Evolutionary conservation across 2,888 invertebrate genomes (phyloP), one percentile per base, ranked within the genome.

Genomic region (Adelognathus sp.): DNA sequence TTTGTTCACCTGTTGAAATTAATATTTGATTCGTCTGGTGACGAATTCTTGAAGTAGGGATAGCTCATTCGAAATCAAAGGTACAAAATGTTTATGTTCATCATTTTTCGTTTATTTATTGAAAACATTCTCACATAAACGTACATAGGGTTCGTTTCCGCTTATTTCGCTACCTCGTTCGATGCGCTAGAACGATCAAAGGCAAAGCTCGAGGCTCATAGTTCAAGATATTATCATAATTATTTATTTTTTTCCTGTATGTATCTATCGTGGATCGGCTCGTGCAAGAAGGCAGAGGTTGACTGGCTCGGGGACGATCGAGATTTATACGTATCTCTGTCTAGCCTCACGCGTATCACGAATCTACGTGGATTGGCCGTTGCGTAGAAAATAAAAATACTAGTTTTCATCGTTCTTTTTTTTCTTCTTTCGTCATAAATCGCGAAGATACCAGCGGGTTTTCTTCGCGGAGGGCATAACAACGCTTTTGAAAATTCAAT

Each of bases 81-180:
- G 0, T 39, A 39, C 44, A 39, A 21, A 16, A 24, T 46, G 54
- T 70, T 18, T 72, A 66, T 64, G 66, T 56, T 54, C 29, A 67
- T 73, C 52, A 61, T n/a, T n/a, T n/a, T 73, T 75, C 29, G 16
- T 80, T 81, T 79, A 81, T 79, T 79, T 79, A 73, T 58, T 79
- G 56, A 76, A 69, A 81, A 76, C 80, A 80, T 80, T 76, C 67
- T 76, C 79, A 63, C 81, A 76, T 18, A 76, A 61, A 72, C 73
- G 73, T 76, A 73, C 56, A 73, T 76, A 79, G 71, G n/a, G n/a
- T n/a, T n/a, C n/a, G n/a, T n/a, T n/a, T n/a, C n/a, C n/a, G n/a
- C n/a, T 70, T 67, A 63, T 31, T 24, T 76, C 63, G 79, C 70
- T 76, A 73, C 39, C 66, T 33, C 58, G 41, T 33, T 70, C 14